Base-by-base conservation (phyloP, 2,797 vertebrate species). In the Gymnothorax javanicus region DNA sequence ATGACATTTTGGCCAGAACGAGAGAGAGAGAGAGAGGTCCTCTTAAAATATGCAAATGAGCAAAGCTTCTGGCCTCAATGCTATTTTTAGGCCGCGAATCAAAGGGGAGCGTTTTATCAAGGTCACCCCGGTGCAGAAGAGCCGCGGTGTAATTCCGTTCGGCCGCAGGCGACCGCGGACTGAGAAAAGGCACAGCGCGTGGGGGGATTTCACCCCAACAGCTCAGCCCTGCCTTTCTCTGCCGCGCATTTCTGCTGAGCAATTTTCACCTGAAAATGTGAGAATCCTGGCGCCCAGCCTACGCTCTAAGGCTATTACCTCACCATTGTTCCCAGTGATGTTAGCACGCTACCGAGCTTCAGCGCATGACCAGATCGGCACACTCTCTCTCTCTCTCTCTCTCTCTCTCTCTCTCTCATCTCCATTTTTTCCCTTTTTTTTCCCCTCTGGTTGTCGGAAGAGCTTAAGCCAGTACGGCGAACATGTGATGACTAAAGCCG, bases 401-500 rank as follows among this genome's bases (percentile, higher is more conserved):
- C 20, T 83, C 62, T 62, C 73, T 27, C 81, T 64, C 11, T 58
- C 9, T 67, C 87, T 86, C 83, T 33, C n/a, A 85, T 86, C 82
- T 71, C 12, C 15, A 9, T 71, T 12, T 71, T 12, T 50, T 25
- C 67, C 17, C 27, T 82, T 56, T 8, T 59, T n/a, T 69, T 88
- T 86, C 83, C 25, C n/a, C 86, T 87, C 83, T 11, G 54, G 92
- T 92, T 90, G 88, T 92, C 89, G 88, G 88, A 90, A 91, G 90
- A 89, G 92, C 93, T 93, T 94, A 93, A 88, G 87, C 91, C 92
- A 93, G 93, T 94, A 91, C 90, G 92, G 92, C 91, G 92, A 95
- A 93, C 92, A 90, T 90, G 90, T 94, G 93, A 94, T 93, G 93
- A 89, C 91, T 89, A 92, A 94, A 90, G 91, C 93, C 93, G 93